Percentiles rank a stretch among this genome's conserved stretches.
These are phyloP conservation scores for Theristicus caerulescens DNA, from an alignment of 2,113 vertebrate genomes.

Conservation along the genomic window DNA sequence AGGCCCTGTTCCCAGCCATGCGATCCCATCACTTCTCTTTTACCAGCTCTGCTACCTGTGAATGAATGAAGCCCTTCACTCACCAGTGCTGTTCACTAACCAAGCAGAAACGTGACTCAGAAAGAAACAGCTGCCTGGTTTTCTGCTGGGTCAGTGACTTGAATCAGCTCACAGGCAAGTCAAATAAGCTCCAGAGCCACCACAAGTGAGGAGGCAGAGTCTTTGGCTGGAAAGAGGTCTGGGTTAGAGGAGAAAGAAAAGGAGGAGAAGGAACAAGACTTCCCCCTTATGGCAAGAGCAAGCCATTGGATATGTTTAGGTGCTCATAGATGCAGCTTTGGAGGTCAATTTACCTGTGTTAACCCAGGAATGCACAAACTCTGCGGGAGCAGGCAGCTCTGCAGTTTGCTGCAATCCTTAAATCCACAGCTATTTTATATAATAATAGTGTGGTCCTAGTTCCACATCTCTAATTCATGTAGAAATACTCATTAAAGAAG, in stretches of 20 bases:
- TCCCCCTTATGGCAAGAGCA: conserved; percentile 35
- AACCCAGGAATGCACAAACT: neutral
- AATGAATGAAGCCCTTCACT: neutral
- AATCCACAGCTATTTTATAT: neutral
- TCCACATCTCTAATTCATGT: neutral
- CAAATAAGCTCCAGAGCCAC: neutral
- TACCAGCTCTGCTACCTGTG: neutral
- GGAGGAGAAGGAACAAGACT: conserved; percentile 42
- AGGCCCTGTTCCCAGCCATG: neutral
- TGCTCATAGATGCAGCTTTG: neutral
- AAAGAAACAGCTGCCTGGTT: neutral
- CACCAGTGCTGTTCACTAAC: neutral
- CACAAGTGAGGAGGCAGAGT: neutral
- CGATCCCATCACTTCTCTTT: neutral
- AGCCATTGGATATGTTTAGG: neutral
- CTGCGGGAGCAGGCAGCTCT: neutral
- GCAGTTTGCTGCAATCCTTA: neutral
- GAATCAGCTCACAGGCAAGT: neutral
- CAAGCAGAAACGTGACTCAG: neutral
- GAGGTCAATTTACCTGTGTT: fast-evolving
- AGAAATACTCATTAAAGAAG: neutral
- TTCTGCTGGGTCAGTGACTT: neutral
- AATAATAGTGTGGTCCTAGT: neutral
- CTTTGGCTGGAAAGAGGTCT: neutral
- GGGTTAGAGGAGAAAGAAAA: neutral